phyloP scores from a whole-genome alignment of 2,888 invertebrate species.

The Strigamia transsilvanica region DNA sequence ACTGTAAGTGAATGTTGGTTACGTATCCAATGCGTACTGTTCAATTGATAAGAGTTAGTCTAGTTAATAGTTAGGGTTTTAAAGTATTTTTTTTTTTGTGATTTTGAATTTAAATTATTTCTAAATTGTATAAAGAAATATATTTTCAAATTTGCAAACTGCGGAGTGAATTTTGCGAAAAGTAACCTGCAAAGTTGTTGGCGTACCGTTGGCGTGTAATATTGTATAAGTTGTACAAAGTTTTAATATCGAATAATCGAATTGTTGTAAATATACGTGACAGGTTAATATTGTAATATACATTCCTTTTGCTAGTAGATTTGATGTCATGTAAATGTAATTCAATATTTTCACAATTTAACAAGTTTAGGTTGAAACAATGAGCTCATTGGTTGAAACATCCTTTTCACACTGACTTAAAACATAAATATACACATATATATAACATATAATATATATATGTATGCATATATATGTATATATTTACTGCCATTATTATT shows the following conservation, averaged over 20 bases:
- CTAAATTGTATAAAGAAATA: conserved; percentile 26
- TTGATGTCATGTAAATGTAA: conserved; percentile 21
- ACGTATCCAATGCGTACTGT: background rate
- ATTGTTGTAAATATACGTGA: conserved; percentile 44
- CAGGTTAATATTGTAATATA: conserved; percentile 20
- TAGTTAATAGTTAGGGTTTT: background rate
- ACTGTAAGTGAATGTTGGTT: conserved; percentile 10
- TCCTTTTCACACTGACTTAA: conserved; percentile 33
- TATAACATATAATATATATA: background rate
- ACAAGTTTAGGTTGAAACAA: conserved; percentile 1
- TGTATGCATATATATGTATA: background rate
- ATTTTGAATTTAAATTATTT: conserved; percentile 40
- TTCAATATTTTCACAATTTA: conserved; percentile 43
- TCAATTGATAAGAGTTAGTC: background rate
- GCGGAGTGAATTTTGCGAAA: background rate
- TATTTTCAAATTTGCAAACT: conserved; percentile 18
- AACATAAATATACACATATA: background rate
- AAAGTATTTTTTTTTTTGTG: conserved; percentile 14
- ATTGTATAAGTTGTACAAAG: conserved; percentile 46
- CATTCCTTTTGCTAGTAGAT: conserved; percentile 42
- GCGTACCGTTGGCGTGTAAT: background rate
- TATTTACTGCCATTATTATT: conserved; percentile 33
- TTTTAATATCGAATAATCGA: conserved; percentile 23
- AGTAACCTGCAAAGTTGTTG: background rate
- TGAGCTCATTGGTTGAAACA: background rate